A percentile compares a stretch with the other conserved stretches of the same genome.
These are phyloP conservation scores for Artibeus lituratus DNA, from an alignment of 2,797 vertebrate species.

Conservation along the genomic window DNA sequence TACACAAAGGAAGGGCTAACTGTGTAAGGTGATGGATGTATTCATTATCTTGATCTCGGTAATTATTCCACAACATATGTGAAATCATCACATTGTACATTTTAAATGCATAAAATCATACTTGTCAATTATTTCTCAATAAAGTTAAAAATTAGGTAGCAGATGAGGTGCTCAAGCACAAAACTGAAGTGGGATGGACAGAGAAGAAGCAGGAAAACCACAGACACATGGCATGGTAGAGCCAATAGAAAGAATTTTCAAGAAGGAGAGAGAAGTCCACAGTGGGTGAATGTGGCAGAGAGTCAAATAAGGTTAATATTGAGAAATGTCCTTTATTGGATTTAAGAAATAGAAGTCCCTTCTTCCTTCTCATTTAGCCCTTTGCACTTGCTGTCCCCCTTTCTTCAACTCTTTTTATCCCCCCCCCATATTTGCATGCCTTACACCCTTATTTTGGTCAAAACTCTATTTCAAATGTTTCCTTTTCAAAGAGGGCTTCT, in stretches of 20 bases:
- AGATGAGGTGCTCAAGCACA: not conserved
- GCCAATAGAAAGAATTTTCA: not conserved
- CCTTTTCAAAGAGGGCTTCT: not conserved
- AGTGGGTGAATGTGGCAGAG: not conserved
- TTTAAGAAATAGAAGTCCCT: not conserved
- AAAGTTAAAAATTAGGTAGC: not conserved
- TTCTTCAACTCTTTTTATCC: not conserved
- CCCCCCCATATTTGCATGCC: not conserved
- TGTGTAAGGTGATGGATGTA: not conserved
- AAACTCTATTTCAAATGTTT: not conserved
- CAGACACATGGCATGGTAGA: not conserved
- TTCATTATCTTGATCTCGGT: not conserved
- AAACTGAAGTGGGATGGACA: not conserved
- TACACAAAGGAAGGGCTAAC: not conserved
- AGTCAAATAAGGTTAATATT: not conserved
- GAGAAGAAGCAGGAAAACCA: not conserved
- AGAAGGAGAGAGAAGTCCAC: not conserved
- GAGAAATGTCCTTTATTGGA: not conserved
- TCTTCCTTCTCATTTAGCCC: not conserved
- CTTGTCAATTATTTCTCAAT: not conserved
- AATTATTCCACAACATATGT: not conserved
- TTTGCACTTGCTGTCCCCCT: not conserved
- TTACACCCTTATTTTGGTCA: not conserved
- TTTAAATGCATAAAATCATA: not conserved
- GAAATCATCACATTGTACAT: not conserved